Conservation (phyloP, 2,888 invertebrate species). For the Rotaria sp. region DNA sequence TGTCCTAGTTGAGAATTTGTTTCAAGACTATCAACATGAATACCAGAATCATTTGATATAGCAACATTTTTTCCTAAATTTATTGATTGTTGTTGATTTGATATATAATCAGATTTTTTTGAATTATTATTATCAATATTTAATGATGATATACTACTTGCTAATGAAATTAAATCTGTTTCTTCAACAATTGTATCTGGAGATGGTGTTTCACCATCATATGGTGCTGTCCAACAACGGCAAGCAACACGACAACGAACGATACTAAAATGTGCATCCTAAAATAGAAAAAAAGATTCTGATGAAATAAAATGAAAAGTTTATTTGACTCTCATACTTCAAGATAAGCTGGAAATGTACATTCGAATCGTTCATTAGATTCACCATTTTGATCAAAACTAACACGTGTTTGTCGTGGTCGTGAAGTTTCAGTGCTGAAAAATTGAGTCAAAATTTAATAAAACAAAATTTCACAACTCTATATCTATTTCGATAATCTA, state of each 20-base stretch:
- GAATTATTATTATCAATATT: neutral
- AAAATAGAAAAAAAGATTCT: neutral
- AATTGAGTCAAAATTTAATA: too few relatives aligned
- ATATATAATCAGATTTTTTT: neutral
- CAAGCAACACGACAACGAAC: neutral
- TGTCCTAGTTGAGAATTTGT: neutral
- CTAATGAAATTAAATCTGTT: neutral
- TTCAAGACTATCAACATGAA: slow-evolving; percentile 17
- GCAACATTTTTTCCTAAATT: slow-evolving; percentile 1
- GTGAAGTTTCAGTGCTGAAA: neutral
- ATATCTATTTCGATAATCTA: too few relatives aligned
- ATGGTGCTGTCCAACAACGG: slow-evolving; percentile 3
- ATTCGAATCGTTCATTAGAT: neutral
- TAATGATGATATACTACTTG: neutral
- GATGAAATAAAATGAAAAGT: neutral
- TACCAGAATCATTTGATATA: slow-evolving; percentile 5
- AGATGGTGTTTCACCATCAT: slow-evolving; percentile 1
- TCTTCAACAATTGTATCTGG: neutral
- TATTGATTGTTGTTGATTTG: neutral
- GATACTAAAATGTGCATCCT: slow-evolving; percentile 12
- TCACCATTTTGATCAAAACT: neutral
- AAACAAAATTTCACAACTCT: too few relatives aligned
- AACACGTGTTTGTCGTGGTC: neutral
- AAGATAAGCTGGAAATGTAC: slow-evolving; percentile 2
- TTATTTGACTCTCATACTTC: neutral